Evolutionary conservation across 2,113 vertebrate genomes (phyloP).

Genomic region (Egretta garzetta): DNA sequence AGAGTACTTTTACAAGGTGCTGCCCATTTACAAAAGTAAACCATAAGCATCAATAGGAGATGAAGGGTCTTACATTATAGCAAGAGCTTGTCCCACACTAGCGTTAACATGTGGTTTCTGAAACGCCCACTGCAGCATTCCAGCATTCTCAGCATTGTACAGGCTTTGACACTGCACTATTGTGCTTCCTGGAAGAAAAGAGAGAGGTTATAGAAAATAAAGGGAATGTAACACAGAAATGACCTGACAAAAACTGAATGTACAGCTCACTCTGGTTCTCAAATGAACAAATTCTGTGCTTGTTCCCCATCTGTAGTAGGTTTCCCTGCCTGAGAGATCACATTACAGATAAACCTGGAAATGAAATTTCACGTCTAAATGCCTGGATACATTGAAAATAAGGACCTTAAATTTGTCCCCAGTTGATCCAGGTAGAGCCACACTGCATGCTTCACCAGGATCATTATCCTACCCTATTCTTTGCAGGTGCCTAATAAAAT

Average conservation of each 20-base stretch:
- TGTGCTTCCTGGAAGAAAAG: neutral
- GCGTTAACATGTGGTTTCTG: neutral
- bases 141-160: neutral
- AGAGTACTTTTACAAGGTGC: neutral
- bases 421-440: neutral
- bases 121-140: neutral
- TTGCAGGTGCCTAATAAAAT: neutral
- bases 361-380: slow-evolving; percentile 28
- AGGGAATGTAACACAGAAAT: neutral
- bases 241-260: neutral
- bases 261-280: neutral
- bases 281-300: neutral
- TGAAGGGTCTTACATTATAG: neutral
- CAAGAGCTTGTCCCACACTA: neutral
- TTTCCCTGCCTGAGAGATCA: neutral
- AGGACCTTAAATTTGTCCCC: neutral
- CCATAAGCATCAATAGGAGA: neutral
- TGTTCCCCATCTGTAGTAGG: neutral
- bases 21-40: neutral
- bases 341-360: slow-evolving; percentile 4
- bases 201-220: neutral
- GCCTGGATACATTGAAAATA: neutral
- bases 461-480: neutral
- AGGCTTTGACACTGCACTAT: neutral
- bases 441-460: neutral